Conservation (phyloP, 2,888 invertebrate species). For the Diaprepes abbreviatus region DNA sequence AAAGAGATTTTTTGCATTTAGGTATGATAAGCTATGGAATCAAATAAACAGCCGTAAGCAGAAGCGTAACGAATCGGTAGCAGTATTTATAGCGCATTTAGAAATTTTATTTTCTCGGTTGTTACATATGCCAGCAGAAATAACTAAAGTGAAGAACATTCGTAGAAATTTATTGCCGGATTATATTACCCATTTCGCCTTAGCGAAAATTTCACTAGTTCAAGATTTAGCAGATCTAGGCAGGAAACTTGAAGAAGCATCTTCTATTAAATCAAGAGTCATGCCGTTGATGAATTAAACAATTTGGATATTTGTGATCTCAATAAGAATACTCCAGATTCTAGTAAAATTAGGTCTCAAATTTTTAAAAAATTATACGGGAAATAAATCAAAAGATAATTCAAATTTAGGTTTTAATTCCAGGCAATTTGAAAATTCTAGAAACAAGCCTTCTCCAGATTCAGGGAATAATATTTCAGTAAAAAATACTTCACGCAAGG, state of each 20-base stretch:
- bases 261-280: no score
- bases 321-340: no score
- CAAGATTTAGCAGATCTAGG: background rate
- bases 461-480: no score
- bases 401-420: background rate
- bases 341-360: background rate
- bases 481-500: no score
- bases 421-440: no score
- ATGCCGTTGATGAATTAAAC: no score
- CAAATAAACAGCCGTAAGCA: slow-evolving; percentile 18
- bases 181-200: no score
- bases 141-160: slow-evolving; percentile 13
- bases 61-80: background rate
- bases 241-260: background rate
- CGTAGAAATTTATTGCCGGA: background rate
- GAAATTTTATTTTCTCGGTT: background rate
- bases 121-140: background rate
- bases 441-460: no score
- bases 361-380: background rate
- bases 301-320: no score
- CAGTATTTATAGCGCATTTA: slow-evolving; percentile 1
- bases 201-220: background rate
- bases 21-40: slow-evolving; percentile 18
- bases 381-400: background rate
- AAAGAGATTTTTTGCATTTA: slow-evolving; percentile 7